These are phyloP conservation scores for Erythrocercus mccallii DNA, from an alignment of 2,113 vertebrate species.

Conservation along the genomic window DNA sequence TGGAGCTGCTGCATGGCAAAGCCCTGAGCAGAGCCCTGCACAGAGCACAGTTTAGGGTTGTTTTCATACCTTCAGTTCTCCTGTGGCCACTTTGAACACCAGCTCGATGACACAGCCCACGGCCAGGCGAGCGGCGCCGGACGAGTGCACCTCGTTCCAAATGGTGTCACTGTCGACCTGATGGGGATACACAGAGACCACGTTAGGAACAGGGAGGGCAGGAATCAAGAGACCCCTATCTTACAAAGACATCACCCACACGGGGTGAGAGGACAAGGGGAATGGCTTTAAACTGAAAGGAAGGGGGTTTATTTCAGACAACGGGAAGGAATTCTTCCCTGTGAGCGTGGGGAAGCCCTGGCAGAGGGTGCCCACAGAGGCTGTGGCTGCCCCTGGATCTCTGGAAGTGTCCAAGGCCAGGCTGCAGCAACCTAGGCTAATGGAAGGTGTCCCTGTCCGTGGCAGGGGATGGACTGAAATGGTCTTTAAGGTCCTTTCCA, in stretches of 20 bases:
- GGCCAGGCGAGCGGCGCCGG: slow-evolving; percentile 90
- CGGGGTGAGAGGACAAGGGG: rapidly evolving
- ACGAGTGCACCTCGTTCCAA: slow-evolving; percentile 96
- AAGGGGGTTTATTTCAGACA: not conserved
- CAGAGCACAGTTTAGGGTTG: not conserved
- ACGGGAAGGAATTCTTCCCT: not conserved
- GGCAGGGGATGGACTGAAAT: not conserved
- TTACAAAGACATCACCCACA: not conserved
- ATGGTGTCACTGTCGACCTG: slow-evolving; percentile 98
- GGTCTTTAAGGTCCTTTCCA: not conserved
- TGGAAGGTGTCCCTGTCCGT: not conserved
- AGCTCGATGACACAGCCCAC: slow-evolving; percentile 95
- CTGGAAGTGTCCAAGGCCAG: not conserved
- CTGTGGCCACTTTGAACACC: slow-evolving; percentile 93
- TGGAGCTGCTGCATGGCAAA: not conserved
- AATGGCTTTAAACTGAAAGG: not conserved
- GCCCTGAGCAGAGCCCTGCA: not conserved
- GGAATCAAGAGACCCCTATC: rapidly evolving
- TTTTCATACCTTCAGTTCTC: slow-evolving; percentile 87
- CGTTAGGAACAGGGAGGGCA: not conserved
- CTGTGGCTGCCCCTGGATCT: not conserved
- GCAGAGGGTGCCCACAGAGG: not conserved
- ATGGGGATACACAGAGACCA: not conserved
- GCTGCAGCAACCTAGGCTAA: not conserved
- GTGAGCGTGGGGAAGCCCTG: rapidly evolving